A percentile compares a stretch with the other conserved stretches of the same genome.
These are phyloP conservation scores for Ctenoplectra terminalis DNA, from an alignment of 1,140 invertebrate species.

Conservation along the genomic window DNA sequence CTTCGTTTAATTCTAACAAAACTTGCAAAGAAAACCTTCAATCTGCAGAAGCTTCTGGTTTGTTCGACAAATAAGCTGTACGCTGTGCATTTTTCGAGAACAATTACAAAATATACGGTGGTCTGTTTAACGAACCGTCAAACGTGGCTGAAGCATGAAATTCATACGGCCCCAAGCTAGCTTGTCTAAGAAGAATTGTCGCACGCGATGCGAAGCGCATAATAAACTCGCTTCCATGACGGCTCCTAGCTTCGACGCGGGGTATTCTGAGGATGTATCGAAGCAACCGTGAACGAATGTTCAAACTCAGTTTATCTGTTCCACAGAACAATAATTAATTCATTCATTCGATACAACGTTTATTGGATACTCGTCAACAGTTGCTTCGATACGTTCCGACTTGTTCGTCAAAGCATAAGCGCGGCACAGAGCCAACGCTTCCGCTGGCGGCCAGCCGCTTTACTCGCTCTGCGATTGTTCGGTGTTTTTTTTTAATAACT, in stretches of 20 bases:
- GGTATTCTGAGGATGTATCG: too few relatives aligned
- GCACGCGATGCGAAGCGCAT: conserved; percentile 45
- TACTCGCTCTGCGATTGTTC: too few relatives aligned
- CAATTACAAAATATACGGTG: conserved; percentile 47
- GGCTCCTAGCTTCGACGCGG: background rate
- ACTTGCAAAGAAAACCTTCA: background rate
- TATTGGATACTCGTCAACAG: too few relatives aligned
- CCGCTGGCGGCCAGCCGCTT: too few relatives aligned
- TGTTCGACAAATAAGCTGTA: conserved; percentile 23
- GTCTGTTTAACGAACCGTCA: conserved; percentile 49
- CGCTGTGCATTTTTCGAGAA: conserved; percentile 13
- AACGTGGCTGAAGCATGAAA: conserved; percentile 50
- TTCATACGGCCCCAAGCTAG: conserved; percentile 35
- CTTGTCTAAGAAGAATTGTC: conserved; percentile 46
- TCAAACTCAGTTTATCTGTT: too few relatives aligned
- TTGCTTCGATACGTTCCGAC: too few relatives aligned
- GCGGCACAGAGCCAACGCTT: too few relatives aligned
- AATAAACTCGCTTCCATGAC: conserved; percentile 30
- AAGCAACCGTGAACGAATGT: conserved; percentile 12
- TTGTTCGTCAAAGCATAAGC: too few relatives aligned
- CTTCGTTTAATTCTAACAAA: too few relatives aligned
- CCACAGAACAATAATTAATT: too few relatives aligned
- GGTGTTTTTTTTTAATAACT: too few relatives aligned
- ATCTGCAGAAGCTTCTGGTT: conserved; percentile 1
- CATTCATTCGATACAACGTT: too few relatives aligned